These are phyloP conservation scores for Leptodactylus fuscus DNA, from an alignment of 2,113 vertebrate species.

Conservation along the genomic window DNA sequence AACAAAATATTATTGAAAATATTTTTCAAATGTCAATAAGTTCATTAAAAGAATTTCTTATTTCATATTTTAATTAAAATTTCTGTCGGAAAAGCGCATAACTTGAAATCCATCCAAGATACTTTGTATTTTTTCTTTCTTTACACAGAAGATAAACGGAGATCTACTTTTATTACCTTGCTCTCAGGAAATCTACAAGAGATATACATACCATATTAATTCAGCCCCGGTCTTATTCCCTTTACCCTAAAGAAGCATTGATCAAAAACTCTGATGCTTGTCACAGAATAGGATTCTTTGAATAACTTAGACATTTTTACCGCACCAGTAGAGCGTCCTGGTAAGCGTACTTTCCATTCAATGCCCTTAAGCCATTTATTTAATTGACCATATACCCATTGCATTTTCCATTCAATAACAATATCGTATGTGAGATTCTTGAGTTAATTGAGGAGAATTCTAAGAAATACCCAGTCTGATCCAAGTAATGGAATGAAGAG, in stretches of 20 bases:
- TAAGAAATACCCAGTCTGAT: slow-evolving; percentile 23
- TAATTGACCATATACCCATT: slow-evolving; percentile 50
- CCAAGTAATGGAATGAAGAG: slow-evolving; percentile 26
- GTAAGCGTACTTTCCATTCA: slow-evolving; percentile 12
- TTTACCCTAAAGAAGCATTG: slow-evolving; percentile 38
- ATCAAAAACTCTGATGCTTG: slow-evolving; percentile 33
- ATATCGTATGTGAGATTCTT: slow-evolving; percentile 28
- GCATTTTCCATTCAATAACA: slow-evolving; percentile 42
- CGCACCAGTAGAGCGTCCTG: slow-evolving; percentile 8
- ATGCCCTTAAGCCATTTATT: slow-evolving; percentile 41
- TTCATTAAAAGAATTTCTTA: too few species aligned
- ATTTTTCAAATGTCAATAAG: too few species aligned
- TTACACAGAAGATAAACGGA: not conserved
- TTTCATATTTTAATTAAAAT: not conserved
- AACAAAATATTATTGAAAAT: too few species aligned
- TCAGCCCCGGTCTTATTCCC: slow-evolving; percentile 24
- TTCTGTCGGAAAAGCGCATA: not conserved
- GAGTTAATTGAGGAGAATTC: slow-evolving; percentile 40
- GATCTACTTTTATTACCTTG: not conserved
- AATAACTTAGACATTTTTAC: slow-evolving; percentile 41
- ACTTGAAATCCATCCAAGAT: not conserved
- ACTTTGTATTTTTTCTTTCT: not conserved
- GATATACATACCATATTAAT: slow-evolving; percentile 42
- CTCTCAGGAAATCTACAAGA: slow-evolving; percentile 40
- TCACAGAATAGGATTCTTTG: slow-evolving; percentile 40